Evolutionary conservation across 2,888 invertebrate species (phyloP).

Genomic region (Punctoribates punctum): DNA sequence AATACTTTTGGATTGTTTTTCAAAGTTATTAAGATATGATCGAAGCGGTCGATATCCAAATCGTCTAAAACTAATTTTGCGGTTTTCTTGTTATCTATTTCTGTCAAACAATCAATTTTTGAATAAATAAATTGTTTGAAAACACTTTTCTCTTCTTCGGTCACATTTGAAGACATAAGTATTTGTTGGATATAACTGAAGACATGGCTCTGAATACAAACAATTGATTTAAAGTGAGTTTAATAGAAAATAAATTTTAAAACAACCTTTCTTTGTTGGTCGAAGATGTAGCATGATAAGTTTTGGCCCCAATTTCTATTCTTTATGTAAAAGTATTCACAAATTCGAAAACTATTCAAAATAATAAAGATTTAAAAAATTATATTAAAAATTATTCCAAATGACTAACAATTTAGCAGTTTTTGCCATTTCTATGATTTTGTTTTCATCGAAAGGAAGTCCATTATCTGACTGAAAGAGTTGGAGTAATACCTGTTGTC

Average conservation of each 20-base stretch:
- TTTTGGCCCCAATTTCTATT: slow-evolving; percentile 63
- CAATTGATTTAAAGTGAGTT: neutral
- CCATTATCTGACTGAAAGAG: slow-evolving; percentile 64
- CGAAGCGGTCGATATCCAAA: slow-evolving; percentile 51
- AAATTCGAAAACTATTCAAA: slow-evolving; percentile 62
- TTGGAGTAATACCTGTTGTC: slow-evolving; percentile 70
- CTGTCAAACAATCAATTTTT: slow-evolving; percentile 54
- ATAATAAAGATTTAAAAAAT: slow-evolving; percentile 41
- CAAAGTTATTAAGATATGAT: slow-evolving; percentile 52
- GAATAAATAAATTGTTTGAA: slow-evolving; percentile 35
- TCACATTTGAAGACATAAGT: slow-evolving; percentile 14
- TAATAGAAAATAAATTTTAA: slow-evolving; percentile 20
- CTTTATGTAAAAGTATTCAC: slow-evolving; percentile 66
- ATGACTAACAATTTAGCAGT: slow-evolving; percentile 62
- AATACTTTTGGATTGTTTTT: slow-evolving; percentile 55
- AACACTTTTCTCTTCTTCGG: slow-evolving; percentile 27
- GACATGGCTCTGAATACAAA: slow-evolving; percentile 30
- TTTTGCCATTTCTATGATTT: slow-evolving; percentile 62
- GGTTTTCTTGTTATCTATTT: slow-evolving; percentile 63
- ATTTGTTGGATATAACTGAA: slow-evolving; percentile 28
- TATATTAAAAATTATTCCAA: neutral
- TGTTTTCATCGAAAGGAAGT: slow-evolving; percentile 55
- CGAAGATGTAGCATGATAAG: slow-evolving; percentile 65
- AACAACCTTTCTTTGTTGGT: slow-evolving; percentile 59
- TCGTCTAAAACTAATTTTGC: slow-evolving; percentile 63